A percentile compares a stretch with the other conserved stretches of the same genome.
Evolutionary conservation across 1,140 invertebrate species (phyloP).

Genomic region (Heliothis virescens): DNA sequence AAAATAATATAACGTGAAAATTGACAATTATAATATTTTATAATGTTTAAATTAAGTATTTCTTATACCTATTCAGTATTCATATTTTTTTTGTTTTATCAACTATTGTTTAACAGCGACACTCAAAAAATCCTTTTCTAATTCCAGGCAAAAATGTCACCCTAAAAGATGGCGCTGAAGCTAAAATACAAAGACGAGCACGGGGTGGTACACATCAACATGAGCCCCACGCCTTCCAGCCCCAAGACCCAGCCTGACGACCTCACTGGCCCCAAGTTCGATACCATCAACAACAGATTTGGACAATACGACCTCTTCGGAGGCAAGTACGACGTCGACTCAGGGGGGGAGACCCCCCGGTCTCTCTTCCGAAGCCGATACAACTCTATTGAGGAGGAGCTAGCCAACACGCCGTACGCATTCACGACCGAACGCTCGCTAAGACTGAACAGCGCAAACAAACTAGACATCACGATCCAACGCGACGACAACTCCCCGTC

Average conservation of each 20-base stretch:
- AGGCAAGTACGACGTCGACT: constrained; percentile 68
- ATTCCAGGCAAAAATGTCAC: constrained; percentile 34
- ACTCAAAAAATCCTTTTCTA: neutral
- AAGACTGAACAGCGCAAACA: constrained; percentile 58
- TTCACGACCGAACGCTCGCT: constrained; percentile 75
- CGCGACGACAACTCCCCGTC: constrained; percentile 62
- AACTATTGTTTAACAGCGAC: no score
- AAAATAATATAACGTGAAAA: neutral
- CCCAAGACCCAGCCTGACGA: constrained; percentile 57
- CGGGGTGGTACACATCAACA: constrained; percentile 80
- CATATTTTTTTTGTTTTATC: no score
- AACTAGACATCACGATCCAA: constrained; percentile 78
- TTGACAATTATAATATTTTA: no score
- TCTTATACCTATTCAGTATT: no score
- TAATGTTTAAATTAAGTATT: no score
- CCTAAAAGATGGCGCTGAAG: constrained; percentile 73
- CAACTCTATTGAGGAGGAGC: constrained; percentile 84
- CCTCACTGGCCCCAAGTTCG: constrained; percentile 75
- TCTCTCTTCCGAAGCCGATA: constrained; percentile 83
- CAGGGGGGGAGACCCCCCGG: constrained; percentile 62
- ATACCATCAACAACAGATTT: constrained; percentile 80
- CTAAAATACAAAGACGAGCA: constrained; percentile 82
- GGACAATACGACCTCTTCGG: constrained; percentile 79
- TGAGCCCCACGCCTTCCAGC: constrained; percentile 66
- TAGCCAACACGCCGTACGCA: constrained; percentile 85